These are phyloP conservation scores for Istiophorus platypterus DNA, from an alignment of 2,113 vertebrate species.

Conservation along the genomic window DNA sequence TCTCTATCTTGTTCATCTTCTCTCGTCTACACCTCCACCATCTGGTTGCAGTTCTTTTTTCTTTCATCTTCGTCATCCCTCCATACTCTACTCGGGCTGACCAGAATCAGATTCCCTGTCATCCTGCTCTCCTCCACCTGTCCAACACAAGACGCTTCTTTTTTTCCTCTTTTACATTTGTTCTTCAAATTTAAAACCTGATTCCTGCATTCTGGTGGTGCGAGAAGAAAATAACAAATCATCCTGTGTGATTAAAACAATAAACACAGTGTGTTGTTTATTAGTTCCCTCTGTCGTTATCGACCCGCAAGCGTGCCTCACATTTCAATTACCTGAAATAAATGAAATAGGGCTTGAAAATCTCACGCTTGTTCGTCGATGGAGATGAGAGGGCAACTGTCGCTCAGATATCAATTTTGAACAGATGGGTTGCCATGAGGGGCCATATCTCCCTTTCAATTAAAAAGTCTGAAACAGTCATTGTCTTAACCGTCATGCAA, in stretches of 20 bases:
- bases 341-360: slow-evolving; percentile 74
- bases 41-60: slow-evolving; percentile 90
- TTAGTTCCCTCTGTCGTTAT: slow-evolving; percentile 62
- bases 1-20: slow-evolving; percentile 59
- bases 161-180: slow-evolving; percentile 19
- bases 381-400: slow-evolving; percentile 78
- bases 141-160: slow-evolving; percentile 47
- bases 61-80: slow-evolving; percentile 85
- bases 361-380: slow-evolving; percentile 71
- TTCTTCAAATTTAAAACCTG: slow-evolving; percentile 36
- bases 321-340: slow-evolving; percentile 79
- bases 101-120: slow-evolving; percentile 80
- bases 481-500: slow-evolving; percentile 68
- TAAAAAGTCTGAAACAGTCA: slow-evolving; percentile 77
- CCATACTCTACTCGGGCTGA: slow-evolving; percentile 82
- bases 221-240: slow-evolving; percentile 46
- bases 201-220: neutral
- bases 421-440: slow-evolving; percentile 80
- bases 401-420: slow-evolving; percentile 76
- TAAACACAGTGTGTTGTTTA: slow-evolving; percentile 67
- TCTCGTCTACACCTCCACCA: slow-evolving; percentile 84
- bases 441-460: slow-evolving; percentile 78
- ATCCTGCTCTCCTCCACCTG: slow-evolving; percentile 70
- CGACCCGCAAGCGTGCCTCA: slow-evolving; percentile 56
- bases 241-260: slow-evolving; percentile 71